Conservation (phyloP, 2,113 vertebrate genomes). For the Lanius collurio region DNA sequence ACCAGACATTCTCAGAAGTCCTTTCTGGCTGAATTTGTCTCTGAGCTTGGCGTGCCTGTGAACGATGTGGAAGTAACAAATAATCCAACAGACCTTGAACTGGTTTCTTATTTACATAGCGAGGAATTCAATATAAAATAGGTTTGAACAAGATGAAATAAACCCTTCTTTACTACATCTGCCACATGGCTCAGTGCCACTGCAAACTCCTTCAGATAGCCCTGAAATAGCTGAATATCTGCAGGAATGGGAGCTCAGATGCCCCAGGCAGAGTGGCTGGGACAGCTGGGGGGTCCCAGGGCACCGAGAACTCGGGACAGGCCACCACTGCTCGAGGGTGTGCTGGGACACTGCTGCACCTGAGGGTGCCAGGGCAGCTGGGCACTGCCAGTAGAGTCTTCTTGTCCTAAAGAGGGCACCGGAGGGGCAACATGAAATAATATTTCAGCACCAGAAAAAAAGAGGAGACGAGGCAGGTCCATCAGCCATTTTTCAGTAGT, state of each 20-base stretch:
- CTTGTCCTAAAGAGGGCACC: background rate
- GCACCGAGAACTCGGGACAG: background rate
- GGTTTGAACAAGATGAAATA: background rate
- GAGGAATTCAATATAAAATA: background rate
- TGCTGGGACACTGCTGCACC: background rate
- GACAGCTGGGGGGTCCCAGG: background rate
- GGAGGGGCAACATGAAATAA: background rate
- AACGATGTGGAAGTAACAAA: background rate
- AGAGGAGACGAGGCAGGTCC: background rate
- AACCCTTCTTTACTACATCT: background rate
- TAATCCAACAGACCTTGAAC: background rate
- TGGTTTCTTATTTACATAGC: slow-evolving; percentile 31
- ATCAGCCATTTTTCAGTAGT: background rate
- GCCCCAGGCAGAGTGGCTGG: background rate
- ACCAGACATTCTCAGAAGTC: background rate
- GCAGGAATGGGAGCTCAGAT: background rate
- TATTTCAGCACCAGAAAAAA: background rate
- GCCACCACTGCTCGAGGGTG: background rate
- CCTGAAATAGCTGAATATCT: background rate
- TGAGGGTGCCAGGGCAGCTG: background rate
- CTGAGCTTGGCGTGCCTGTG: background rate
- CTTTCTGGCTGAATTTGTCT: background rate
- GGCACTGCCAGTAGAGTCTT: background rate
- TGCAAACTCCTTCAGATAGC: background rate
- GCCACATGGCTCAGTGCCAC: background rate